Evolutionary conservation across 2,113 vertebrate species (phyloP).

Genomic region (Labeo rohita): DNA sequence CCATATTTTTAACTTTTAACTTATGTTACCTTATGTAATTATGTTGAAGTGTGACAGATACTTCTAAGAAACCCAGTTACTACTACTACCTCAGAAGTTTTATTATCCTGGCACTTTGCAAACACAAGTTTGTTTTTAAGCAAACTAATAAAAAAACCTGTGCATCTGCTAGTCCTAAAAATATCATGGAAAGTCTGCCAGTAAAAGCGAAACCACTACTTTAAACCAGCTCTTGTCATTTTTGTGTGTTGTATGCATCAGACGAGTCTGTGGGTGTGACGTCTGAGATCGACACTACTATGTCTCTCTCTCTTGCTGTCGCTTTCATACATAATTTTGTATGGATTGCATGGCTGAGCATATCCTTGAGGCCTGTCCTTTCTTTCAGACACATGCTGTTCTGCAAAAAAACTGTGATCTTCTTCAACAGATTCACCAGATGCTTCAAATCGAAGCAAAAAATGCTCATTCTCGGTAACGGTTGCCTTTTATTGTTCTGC

Average conservation of each 20-base stretch:
- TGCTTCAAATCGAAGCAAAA: slow-evolving; percentile 4
- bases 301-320: not conserved
- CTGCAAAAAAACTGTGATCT: slow-evolving; percentile 13
- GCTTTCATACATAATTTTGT: not conserved
- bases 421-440: slow-evolving; percentile 1
- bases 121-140: not conserved
- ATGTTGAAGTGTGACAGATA: not conserved
- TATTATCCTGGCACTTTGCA: too few species aligned
- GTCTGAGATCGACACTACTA: not conserved
- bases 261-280: not conserved
- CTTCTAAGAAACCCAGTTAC: too few species aligned
- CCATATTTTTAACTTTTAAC: too few species aligned
- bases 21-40: too few species aligned
- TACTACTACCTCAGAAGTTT: not conserved
- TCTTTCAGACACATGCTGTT: slow-evolving; percentile 9
- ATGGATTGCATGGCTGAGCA: slow-evolving; percentile 4
- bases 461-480: not conserved
- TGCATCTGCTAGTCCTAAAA: not conserved
- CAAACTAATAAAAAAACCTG: not conserved
- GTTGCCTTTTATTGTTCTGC: not conserved
- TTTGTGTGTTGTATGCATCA: not conserved
- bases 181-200: not conserved
- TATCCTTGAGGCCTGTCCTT: not conserved
- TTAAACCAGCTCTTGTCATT: not conserved
- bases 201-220: not conserved